These are phyloP conservation scores for Ceratosolen fusciceps DNA, from an alignment of 1,140 invertebrate species.

Conservation along the genomic window DNA sequence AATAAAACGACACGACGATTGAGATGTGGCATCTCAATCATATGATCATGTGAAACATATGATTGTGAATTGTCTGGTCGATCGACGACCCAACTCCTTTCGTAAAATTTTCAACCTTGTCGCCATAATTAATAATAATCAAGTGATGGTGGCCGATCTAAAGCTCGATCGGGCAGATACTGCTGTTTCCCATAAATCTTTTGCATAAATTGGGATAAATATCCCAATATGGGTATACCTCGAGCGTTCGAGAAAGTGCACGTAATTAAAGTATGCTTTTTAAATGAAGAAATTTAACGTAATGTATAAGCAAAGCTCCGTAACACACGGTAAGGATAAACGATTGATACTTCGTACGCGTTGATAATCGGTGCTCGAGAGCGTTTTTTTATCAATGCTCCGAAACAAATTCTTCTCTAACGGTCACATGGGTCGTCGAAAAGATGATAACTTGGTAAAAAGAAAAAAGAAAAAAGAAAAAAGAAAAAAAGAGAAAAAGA, in stretches of 20 bases:
- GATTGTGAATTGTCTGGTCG: too few relatives aligned
- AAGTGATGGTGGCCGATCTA: too few relatives aligned
- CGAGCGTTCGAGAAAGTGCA: conserved; percentile 3
- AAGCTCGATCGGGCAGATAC: too few relatives aligned
- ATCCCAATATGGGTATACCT: too few relatives aligned
- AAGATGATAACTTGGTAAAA: conserved; percentile 18
- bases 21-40: too few relatives aligned
- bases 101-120: too few relatives aligned
- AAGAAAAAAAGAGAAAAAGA: background rate
- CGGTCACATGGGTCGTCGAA: conserved; percentile 32
- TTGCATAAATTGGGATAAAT: too few relatives aligned
- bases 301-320: conserved; percentile 2
- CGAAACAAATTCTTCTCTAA: conserved; percentile 21
- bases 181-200: too few relatives aligned
- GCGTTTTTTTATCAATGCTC: conserved; percentile 26
- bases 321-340: background rate
- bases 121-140: too few relatives aligned
- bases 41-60: too few relatives aligned
- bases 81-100: too few relatives aligned
- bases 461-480: background rate
- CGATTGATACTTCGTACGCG: conserved; percentile 12
- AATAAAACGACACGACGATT: too few relatives aligned
- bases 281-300: conserved; percentile 23
- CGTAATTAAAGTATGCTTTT: background rate
- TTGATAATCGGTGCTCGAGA: conserved; percentile 16